Evolutionary conservation across 2,888 invertebrate genomes (phyloP).

Genomic region (Lypha dubia): DNA sequence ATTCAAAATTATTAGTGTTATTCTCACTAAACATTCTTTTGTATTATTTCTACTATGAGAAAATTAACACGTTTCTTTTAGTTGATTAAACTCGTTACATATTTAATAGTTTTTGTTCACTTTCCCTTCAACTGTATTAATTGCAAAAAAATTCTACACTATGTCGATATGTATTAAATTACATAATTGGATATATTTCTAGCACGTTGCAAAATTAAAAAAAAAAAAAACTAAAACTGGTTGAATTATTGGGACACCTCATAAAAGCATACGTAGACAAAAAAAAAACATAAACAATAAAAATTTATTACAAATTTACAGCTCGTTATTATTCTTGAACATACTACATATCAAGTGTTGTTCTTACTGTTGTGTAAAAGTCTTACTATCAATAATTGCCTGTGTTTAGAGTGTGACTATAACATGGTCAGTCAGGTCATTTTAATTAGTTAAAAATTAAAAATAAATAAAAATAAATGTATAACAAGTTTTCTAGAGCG

Average conservation of each 20-base stretch:
- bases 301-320: conserved; percentile 21
- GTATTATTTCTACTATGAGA: neutral
- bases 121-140: neutral
- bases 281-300: conserved; percentile 30
- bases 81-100: neutral
- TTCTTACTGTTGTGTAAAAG: neutral
- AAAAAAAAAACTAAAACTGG: conserved; percentile 11
- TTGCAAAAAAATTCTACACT: neutral
- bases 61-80: neutral
- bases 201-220: conserved; percentile 19
- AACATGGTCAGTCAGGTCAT: conserved; percentile 48
- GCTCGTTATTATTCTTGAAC: conserved; percentile 4
- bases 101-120: neutral
- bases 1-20: neutral
- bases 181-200: conserved; percentile 36
- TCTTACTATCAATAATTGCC: neutral
- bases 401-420: neutral
- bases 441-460: conserved; percentile 57
- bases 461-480: neutral
- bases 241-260: conserved; percentile 19
- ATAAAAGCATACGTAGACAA: neutral
- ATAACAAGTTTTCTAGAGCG: conserved; percentile 47
- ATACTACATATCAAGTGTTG: conserved; percentile 9
- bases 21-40: too few relatives aligned
- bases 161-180: conserved; percentile 25